Evolutionary conservation across 2,797 vertebrate species (phyloP), one percentile per base, ranked within the genome.

Genomic region (Hephaestus fuliginosus): DNA sequence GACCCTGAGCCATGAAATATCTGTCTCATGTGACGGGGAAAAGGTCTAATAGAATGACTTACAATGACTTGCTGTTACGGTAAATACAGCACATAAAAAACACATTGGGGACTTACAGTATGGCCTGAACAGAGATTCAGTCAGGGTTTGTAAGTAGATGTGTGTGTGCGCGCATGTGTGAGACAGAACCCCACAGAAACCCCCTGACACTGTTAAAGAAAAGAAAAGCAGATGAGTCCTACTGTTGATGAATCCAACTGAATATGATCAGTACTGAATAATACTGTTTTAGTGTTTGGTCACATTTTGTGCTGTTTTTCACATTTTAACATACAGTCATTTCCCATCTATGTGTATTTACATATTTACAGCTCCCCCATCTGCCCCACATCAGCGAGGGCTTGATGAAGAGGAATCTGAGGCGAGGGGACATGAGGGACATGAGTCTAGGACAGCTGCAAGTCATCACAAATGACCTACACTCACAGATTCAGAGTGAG

Each of bases 401-500:
- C 83, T 86, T 99, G 91, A 98, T 99, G 97, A 99, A 98, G 91
- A 97, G 98, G 83, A 99, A 95, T 82, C 91, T 99, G 79, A 97
- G 97, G 80, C 96, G 96, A 62, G 90, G 96, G 3, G 98, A 99
- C 89, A 94, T 99, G 91, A 94, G 97, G 93, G 95, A 97, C 89
- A 99, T 99, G 97, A 99, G 96, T 75, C 94, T 98, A 0, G 98
- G 98, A 78, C 98, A 99, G 93, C 96, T 99, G 62, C 97, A 98
- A 84, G 98, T 98, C 92, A 99, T 99, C 82, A 97, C 97, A 84
- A 99, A 99, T n/a, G 97, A 98, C 85, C 95, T 99, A 20, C 98
- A 99, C 91, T 97, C 98, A 69, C 98, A 99, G 93, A 98, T 98
- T 86, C 97, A 99, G 93, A 97, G 98, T 99, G 93, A 97, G 97